Conservation (phyloP, 1,140 invertebrate species). For the Berghia stephanieae region DNA sequence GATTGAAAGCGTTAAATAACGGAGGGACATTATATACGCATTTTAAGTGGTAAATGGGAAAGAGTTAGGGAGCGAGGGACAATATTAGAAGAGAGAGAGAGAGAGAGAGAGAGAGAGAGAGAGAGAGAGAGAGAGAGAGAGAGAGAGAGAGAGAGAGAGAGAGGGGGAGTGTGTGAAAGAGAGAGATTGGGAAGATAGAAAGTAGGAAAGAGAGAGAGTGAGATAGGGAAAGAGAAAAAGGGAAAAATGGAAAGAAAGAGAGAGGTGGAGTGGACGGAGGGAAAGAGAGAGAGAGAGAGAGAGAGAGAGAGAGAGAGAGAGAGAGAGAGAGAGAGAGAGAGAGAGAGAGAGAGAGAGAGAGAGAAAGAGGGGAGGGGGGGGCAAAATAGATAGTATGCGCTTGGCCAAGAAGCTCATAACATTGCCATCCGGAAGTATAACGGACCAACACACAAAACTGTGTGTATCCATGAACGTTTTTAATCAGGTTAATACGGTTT, state of each 20-base stretch:
- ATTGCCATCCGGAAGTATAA: too few relatives aligned
- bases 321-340: conserved; percentile 23
- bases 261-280: not conserved
- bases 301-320: conserved; percentile 17
- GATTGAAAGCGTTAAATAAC: too few relatives aligned
- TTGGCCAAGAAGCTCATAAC: too few relatives aligned
- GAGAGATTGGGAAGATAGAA: not conserved
- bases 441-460: too few relatives aligned
- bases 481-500: too few relatives aligned
- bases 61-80: not conserved
- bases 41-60: too few relatives aligned
- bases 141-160: not conserved
- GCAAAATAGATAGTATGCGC: too few relatives aligned
- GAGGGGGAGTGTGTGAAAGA: too few relatives aligned
- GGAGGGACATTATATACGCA: too few relatives aligned
- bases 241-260: not conserved
- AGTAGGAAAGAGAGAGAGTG: not conserved
- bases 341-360: conserved; percentile 1
- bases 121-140: conserved; percentile 15
- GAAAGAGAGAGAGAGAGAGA: not conserved
- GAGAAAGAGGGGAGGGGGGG: too few relatives aligned
- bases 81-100: too few relatives aligned
- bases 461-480: too few relatives aligned
- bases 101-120: not conserved
- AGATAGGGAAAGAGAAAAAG: not conserved